phyloP scores from a whole-genome alignment of 2,888 invertebrate species.

The Eilema sororculum region DNA sequence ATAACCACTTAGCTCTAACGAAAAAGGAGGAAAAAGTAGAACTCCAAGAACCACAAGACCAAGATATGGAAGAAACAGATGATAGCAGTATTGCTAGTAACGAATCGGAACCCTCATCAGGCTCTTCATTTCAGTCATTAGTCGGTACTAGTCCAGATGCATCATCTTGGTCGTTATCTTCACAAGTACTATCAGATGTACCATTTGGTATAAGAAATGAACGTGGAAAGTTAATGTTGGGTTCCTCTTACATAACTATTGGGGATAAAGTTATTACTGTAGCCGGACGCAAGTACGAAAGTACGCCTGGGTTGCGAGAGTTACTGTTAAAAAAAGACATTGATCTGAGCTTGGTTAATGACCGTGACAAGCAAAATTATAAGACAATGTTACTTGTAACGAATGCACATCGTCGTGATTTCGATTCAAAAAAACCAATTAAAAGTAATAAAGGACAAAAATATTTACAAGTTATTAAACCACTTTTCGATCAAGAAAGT shows the following conservation, averaged over 20 bases:
- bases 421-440: no score
- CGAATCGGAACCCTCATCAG: neutral
- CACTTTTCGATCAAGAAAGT: no score
- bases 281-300: neutral
- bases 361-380: slow-evolving; percentile 3
- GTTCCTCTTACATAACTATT: neutral
- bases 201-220: slow-evolving; percentile 6
- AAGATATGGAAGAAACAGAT: no score
- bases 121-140: neutral
- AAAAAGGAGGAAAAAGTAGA: no score
- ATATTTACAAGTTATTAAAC: neutral
- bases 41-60: no score
- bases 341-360: neutral
- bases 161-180: slow-evolving; percentile 10
- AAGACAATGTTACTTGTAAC: slow-evolving; percentile 3
- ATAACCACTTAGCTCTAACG: no score
- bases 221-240: neutral
- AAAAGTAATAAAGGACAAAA: no score
- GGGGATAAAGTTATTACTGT: neutral
- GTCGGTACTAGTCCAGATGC: neutral
- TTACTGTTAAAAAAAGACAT: no score
- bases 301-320: neutral
- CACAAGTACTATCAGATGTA: neutral
- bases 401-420: neutral
- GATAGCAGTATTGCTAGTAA: no score